phyloP scores from a whole-genome alignment of 1,140 invertebrate species.

The Drosophila navojoa region DNA sequence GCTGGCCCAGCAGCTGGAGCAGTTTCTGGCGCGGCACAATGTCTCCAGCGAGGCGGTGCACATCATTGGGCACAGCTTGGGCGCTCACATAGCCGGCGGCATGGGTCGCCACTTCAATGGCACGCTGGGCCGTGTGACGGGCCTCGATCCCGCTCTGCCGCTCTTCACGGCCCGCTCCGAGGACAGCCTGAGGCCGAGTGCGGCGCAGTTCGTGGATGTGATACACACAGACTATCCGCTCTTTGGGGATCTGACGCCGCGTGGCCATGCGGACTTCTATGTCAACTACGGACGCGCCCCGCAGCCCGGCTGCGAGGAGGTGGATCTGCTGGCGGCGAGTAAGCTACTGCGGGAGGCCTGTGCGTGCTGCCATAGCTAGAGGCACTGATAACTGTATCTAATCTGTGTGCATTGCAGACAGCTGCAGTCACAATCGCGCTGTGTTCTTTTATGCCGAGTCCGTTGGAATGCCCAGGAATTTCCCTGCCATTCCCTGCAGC shows the following conservation, averaged over 20 bases:
- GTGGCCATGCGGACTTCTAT: conserved; percentile 87
- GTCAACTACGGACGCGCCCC: conserved; percentile 86
- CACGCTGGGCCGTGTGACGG: conserved; percentile 84
- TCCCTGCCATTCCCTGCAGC: conserved; percentile 62
- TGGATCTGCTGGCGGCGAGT: conserved; percentile 72
- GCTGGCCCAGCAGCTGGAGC: conserved; percentile 54
- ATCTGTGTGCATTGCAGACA: conserved; percentile 44
- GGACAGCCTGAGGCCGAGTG: conserved; percentile 84
- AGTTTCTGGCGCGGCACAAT: conserved; percentile 61
- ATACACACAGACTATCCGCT: conserved; percentile 86
- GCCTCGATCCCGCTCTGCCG: conserved; percentile 87
- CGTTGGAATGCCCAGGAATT: conserved; percentile 61
- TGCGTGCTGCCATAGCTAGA: conserved; percentile 26
- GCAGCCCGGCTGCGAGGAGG: conserved; percentile 87
- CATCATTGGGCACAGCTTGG: conserved; percentile 86
- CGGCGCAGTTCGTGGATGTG: conserved; percentile 86
- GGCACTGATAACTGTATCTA: not conserved
- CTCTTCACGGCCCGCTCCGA: conserved; percentile 84
- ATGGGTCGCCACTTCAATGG: conserved; percentile 85
- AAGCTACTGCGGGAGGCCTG: conserved; percentile 74
- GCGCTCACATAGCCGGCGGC: conserved; percentile 86
- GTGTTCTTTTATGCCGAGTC: conserved; percentile 75
- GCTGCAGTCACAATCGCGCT: conserved; percentile 79
- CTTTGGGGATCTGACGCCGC: conserved; percentile 85
- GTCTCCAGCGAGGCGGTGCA: conserved; percentile 83